These are phyloP conservation scores for Lytechinus pictus DNA, from an alignment of 35 echinoderm and acorn worm genomes.

Conservation along the genomic window DNA sequence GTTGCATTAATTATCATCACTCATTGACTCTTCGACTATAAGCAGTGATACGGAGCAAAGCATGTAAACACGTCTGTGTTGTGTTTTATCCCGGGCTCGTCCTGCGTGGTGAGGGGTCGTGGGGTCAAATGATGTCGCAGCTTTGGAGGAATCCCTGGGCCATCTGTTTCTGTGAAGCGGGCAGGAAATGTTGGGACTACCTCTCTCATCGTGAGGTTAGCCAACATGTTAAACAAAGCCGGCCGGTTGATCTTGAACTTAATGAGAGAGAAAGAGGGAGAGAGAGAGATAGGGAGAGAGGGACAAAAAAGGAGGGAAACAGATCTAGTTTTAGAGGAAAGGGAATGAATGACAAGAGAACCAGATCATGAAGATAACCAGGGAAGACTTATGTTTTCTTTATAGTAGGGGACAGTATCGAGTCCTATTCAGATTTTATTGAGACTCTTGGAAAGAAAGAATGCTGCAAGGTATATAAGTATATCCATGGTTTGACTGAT, in stretches of 20 bases:
- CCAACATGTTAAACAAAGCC: background rate
- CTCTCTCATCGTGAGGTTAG: background rate
- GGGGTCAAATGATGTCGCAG: constrained; percentile 35
- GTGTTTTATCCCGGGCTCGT: background rate
- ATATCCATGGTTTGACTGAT: no score
- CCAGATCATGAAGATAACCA: background rate
- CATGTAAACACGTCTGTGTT: background rate
- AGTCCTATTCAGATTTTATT: no score
- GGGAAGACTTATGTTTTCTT: background rate
- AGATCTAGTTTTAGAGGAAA: background rate
- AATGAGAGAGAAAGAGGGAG: background rate
- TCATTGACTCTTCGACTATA: background rate
- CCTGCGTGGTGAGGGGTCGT: background rate
- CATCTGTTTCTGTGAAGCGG: constrained; percentile 44
- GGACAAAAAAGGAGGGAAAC: background rate
- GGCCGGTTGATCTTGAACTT: no score
- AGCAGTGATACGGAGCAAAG: background rate
- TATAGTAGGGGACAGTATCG: background rate
- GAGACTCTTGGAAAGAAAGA: background rate
- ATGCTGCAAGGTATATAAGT: no score
- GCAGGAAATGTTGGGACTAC: constrained; percentile 4
- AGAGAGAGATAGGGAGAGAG: background rate
- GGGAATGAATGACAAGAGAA: background rate
- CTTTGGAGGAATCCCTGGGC: background rate
- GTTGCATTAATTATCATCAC: constrained; percentile 4